Conservation (phyloP, 2,113 vertebrate genomes). For the Mesembrinibis cayennensis region DNA sequence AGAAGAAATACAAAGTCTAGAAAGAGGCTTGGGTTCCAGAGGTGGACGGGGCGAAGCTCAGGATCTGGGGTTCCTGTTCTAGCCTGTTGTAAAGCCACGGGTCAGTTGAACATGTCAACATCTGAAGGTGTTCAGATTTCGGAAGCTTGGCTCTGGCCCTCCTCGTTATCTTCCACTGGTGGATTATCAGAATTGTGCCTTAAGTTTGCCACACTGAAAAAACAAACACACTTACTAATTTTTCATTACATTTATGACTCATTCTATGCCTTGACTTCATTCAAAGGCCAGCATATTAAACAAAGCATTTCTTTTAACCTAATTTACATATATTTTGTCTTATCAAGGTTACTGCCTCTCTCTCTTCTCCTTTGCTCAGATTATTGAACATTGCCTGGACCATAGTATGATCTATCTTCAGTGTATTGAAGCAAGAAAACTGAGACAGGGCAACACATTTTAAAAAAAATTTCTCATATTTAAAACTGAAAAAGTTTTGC, state of each 20-base stretch:
- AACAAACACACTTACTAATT: background rate
- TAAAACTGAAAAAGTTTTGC: background rate
- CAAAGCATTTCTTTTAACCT: background rate
- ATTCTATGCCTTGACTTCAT: background rate
- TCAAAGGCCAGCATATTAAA: background rate
- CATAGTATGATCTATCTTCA: rapidly evolving
- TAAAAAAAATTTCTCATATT: background rate
- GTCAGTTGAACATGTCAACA: background rate
- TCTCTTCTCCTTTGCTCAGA: background rate
- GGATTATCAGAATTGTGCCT: background rate
- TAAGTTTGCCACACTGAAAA: background rate
- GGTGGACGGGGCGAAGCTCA: background rate
- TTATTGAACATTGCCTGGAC: background rate
- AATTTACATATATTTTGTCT: background rate
- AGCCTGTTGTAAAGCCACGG: background rate
- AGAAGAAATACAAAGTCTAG: background rate
- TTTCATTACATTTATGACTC: background rate
- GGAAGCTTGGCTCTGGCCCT: background rate
- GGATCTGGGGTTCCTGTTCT: background rate
- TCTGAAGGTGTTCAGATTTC: background rate
- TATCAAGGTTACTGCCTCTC: background rate
- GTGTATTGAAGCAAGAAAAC: background rate
- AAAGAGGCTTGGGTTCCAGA: background rate
- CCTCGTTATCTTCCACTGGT: background rate
- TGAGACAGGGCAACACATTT: background rate